These are phyloP conservation scores for Ceramica pisi DNA, from an alignment of 2,888 invertebrate genomes.

Conservation along the genomic window DNA sequence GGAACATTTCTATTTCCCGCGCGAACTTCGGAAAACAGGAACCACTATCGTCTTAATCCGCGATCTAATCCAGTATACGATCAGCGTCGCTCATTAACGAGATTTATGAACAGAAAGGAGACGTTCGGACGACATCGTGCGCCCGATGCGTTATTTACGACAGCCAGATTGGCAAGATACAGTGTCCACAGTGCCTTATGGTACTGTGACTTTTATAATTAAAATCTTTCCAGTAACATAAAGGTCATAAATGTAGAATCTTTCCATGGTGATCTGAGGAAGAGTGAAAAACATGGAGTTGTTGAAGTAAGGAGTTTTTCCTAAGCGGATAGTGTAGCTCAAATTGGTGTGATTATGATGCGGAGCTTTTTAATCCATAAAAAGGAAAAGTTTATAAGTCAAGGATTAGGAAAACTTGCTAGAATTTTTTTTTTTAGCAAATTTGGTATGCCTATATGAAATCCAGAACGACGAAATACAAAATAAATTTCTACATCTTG, in stretches of 20 bases:
- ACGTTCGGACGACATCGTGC: slow-evolving; percentile 83
- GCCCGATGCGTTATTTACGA: slow-evolving; percentile 86
- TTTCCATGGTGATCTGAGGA: slow-evolving; percentile 45
- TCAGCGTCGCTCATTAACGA: slow-evolving; percentile 89
- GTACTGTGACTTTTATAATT: slow-evolving; percentile 67
- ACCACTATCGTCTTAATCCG: slow-evolving; percentile 67
- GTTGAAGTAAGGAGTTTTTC: background rate
- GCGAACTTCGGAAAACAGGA: slow-evolving; percentile 65
- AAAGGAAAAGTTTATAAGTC: background rate
- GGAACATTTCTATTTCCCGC: slow-evolving; percentile 62
- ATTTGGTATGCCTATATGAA: slow-evolving; percentile 1
- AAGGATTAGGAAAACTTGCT: background rate
- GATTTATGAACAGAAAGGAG: slow-evolving; percentile 88
- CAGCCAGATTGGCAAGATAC: slow-evolving; percentile 82
- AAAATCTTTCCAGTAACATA: slow-evolving; percentile 61
- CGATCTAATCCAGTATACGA: slow-evolving; percentile 85
- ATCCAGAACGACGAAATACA: slow-evolving; percentile 18
- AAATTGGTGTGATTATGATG: background rate
- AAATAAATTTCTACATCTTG: slow-evolving; percentile 41
- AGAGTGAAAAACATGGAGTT: slow-evolving; percentile 36
- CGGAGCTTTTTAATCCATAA: too few relatives aligned
- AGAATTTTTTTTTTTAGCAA: background rate
- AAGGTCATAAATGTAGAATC: slow-evolving; percentile 55
- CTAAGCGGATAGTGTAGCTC: background rate
- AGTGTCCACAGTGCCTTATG: slow-evolving; percentile 64